A percentile compares a stretch with the other conserved stretches of the same genome.
Evolutionary conservation across 2,888 invertebrate species (phyloP).

Genomic region (Rhorus exstirpatorius): DNA sequence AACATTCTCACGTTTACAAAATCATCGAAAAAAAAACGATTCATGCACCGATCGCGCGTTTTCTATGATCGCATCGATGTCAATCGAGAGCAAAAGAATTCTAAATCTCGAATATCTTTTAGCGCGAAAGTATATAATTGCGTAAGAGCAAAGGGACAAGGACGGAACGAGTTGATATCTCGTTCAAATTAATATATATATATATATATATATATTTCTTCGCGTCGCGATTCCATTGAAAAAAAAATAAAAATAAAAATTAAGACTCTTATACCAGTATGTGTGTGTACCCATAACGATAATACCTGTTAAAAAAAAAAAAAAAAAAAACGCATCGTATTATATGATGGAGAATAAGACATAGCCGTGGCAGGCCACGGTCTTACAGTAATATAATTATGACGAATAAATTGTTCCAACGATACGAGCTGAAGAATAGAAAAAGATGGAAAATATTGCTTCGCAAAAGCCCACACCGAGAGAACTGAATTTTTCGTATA

Average conservation of each 20-base stretch:
- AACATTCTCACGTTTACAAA: slow-evolving; percentile 37
- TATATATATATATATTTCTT: slow-evolving; percentile 29
- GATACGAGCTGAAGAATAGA: slow-evolving; percentile 18
- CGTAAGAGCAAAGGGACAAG: slow-evolving; percentile 26
- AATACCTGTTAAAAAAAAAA: neutral
- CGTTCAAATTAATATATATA: too few species aligned
- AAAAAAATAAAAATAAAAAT: slow-evolving; percentile 15
- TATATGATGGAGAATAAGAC: slow-evolving; percentile 38
- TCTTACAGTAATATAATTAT: slow-evolving; percentile 25
- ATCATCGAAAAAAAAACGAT: slow-evolving; percentile 5
- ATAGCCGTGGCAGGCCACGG: slow-evolving; percentile 59
- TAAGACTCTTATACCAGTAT: slow-evolving; percentile 27
- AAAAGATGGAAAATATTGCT: slow-evolving; percentile 46
- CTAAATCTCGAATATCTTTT: slow-evolving; percentile 26
- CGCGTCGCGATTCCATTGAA: slow-evolving; percentile 3
- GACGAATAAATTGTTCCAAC: slow-evolving; percentile 32
- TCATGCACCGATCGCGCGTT: slow-evolving; percentile 45
- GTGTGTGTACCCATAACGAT: slow-evolving; percentile 25
- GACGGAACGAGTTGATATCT: neutral
- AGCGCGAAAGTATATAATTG: slow-evolving; percentile 62
- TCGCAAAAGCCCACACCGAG: slow-evolving; percentile 40
- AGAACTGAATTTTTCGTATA: slow-evolving; percentile 47
- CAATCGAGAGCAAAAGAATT: too few species aligned
- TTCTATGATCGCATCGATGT: slow-evolving; percentile 61
- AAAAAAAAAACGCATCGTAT: slow-evolving; percentile 13